A percentile compares a stretch with the other conserved stretches of the same genome.
phyloP scores from a whole-genome alignment of 2,888 invertebrate species.

The Xestoiulus laeticollis region DNA sequence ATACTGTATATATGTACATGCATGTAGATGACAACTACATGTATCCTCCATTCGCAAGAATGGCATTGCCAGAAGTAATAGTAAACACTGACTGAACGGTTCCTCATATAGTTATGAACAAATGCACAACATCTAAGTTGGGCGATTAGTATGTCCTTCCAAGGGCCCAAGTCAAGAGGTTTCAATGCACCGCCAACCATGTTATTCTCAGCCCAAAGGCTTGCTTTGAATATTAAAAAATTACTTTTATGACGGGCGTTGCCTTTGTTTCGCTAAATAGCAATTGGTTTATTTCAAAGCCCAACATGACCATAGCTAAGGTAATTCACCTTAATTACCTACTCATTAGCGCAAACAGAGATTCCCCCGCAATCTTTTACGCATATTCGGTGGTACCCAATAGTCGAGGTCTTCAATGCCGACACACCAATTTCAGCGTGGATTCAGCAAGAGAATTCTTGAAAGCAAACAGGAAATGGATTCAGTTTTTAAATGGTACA shows the following conservation, averaged over 20 bases:
- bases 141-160: background rate
- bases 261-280: slow-evolving; percentile 46
- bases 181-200: background rate
- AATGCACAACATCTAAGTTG: background rate
- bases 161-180: background rate
- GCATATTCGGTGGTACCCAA: slow-evolving; percentile 11
- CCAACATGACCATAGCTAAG: slow-evolving; percentile 47
- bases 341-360: slow-evolving; percentile 49
- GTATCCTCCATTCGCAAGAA: too few species aligned
- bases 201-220: background rate
- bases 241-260: slow-evolving; percentile 51
- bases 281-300: slow-evolving; percentile 46
- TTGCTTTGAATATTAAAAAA: slow-evolving; percentile 27
- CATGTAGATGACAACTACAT: too few species aligned
- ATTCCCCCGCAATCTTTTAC: slow-evolving; percentile 50
- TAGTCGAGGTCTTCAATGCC: background rate
- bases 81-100: too few species aligned
- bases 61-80: too few species aligned
- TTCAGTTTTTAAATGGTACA: slow-evolving; percentile 32
- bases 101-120: background rate
- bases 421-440: background rate
- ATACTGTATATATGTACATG: too few species aligned
- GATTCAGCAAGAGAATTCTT: background rate
- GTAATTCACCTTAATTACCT: slow-evolving; percentile 52
- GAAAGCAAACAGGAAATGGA: slow-evolving; percentile 32